Evolutionary conservation across 2,888 invertebrate species (phyloP).

Genomic region (Priocnemis perturbator): DNA sequence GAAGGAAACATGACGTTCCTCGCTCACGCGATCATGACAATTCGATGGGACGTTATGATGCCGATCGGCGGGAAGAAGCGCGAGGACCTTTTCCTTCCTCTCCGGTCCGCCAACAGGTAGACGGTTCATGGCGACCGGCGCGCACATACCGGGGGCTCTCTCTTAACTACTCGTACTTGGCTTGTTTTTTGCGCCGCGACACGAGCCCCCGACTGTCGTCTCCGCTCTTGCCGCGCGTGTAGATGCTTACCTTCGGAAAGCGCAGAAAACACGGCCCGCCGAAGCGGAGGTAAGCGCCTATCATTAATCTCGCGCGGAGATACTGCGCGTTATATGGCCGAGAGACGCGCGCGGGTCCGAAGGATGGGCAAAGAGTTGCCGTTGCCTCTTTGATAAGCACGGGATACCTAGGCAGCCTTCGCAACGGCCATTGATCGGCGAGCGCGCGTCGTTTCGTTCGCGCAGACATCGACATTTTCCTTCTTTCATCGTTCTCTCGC

Average conservation of each 20-base stretch:
- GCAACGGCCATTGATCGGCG: too few relatives aligned
- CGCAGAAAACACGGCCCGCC: conserved; percentile 16
- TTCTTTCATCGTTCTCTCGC: background rate
- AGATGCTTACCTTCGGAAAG: conserved; percentile 9
- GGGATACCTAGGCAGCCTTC: too few relatives aligned
- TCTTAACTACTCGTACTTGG: conserved; percentile 9
- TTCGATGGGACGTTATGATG: background rate
- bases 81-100: conserved; percentile 3
- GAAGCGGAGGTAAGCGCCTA: conserved; percentile 16
- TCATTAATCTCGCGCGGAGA: conserved; percentile 20
- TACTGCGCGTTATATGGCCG: background rate
- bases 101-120: conserved; percentile 25
- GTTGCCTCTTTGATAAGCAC: too few relatives aligned
- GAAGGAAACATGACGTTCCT: background rate
- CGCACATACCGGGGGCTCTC: background rate
- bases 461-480: background rate
- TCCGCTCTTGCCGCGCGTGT: too few relatives aligned
- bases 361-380: too few relatives aligned
- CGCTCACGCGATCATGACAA: too few relatives aligned
- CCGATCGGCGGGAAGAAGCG: background rate
- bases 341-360: too few relatives aligned
- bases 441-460: background rate
- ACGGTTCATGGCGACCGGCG: conserved; percentile 27
- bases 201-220: background rate
- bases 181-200: conserved; percentile 12